Base-by-base conservation (phyloP, 2,888 invertebrate species). In the Drosophila heteroneura region DNA sequence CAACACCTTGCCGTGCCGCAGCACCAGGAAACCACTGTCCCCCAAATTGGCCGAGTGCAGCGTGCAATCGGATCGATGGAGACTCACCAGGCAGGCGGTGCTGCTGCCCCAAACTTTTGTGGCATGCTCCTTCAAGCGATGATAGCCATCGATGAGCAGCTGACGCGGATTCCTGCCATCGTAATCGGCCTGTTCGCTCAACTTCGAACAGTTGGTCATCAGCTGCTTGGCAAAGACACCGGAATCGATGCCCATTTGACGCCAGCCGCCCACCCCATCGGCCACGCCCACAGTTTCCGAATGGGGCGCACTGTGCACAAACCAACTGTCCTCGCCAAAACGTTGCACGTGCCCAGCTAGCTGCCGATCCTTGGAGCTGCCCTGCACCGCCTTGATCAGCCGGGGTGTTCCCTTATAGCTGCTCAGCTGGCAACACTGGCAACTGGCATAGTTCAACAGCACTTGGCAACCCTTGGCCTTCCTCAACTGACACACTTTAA, bases 201-300 rank as follows among this genome's bases (percentile, higher is more conserved):
- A 95, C 83, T 97, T 95, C 94, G 98, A 97, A 92, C 99, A 99
- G 30, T 97, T 97, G 92, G 95, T 95, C 99, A 99, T 99, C 88
- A 99, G 94, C 91, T 97, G 97, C 78, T 96, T 95, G 32, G 99
- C 98, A 94, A 99, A 99, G 92, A 96, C 96, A 62, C 99, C 98
- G 1, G 99, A 98, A 94, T 99, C 99, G 82, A 99, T 97, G 64
- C 99, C 99, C 93, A 98, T 97, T 65, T 97, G 96, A 91, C 98
- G 95, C 99, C 99, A 99, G 57, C 99, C 99, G 69, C 99, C 99
- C 68, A 99, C 99, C 76, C 99, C 99, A 94, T 99, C 99, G 67
- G 99, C 99, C 82, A 99, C 98, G 92, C 99, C 99, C 47, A 86
- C 30, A 7, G 76, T 72, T n/a, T 90, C 85, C 1, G 90, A 75